Evolutionary conservation across 2,797 vertebrate species (phyloP), one percentile per base, ranked within the genome.

Genomic region (Hirundo rustica): DNA sequence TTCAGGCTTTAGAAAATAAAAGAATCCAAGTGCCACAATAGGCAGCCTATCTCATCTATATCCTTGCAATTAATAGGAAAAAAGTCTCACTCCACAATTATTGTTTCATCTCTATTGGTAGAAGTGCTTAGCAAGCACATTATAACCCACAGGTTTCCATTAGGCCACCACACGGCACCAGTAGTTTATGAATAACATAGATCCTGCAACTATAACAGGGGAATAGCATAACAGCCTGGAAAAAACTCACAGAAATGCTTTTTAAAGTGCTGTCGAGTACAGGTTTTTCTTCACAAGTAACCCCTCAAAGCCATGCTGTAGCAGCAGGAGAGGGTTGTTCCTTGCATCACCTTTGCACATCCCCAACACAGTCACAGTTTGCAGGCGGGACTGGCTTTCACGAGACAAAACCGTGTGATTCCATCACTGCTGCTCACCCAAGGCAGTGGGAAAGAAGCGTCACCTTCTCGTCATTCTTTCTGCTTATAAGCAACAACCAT

Each of bases 81-180:
- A 19, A 66, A 75, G 40, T 55, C 65, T 94, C 78, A 40, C 30
- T 85, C 51, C 51, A 38, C 29, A 40, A 87, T 76, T 89, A n/a
- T 67, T 77, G 5, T 93, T 96, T 94, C 91, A 90, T 74, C 45
- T 82, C 85, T 62, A 58, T 29, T 36, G 44, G 67, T 60, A 78
- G 22, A 96, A 96, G 72, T 81, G 88, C 91, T 97, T 95, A 96
- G 84, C 72, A 92, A 96, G 79, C 86, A 93, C 83, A 61, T 96
- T 85, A 92, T 62, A 89, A 83, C 60, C 82, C 77, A 75, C 71
- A 60, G 62, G 54, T 95, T 95, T 89, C 71, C 3, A 1, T 77
- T 55, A 90, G 32, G 91, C 84, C 73, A 94, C 88, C 51, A 57
- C 25, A 78, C 57, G 73, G 91, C 95, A 95, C 84, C 90, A 93